Percentiles rank a stretch among this genome's conserved stretches.
Evolutionary conservation across 2,113 vertebrate species (phyloP).

Genomic region (Taxidea taxus): DNA sequence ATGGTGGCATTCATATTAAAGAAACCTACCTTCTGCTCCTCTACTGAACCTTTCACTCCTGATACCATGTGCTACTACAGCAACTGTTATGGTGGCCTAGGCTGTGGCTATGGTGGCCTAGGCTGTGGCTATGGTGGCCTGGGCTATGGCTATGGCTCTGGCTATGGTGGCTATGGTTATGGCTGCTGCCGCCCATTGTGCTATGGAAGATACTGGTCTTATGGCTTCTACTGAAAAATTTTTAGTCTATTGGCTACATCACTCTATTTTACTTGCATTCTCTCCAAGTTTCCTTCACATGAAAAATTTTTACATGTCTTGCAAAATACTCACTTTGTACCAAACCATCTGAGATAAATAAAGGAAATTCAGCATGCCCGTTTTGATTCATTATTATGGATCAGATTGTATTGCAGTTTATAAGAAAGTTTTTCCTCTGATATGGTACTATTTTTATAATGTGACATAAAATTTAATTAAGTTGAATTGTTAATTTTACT

Average conservation of each 20-base stretch:
- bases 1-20: neutral
- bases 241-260: accelerated
- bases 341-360: neutral
- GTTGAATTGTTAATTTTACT: neutral
- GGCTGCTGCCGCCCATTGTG: neutral
- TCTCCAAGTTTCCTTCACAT: neutral
- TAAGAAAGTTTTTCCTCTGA: neutral
- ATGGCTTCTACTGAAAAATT: neutral
- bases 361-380: neutral
- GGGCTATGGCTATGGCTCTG: neutral
- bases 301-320: neutral
- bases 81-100: neutral
- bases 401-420: neutral
- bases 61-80: neutral
- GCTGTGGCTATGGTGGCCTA: neutral
- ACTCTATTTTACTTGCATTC: neutral
- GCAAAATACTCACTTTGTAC: neutral
- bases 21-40: neutral
- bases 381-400: neutral
- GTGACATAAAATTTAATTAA: neutral
- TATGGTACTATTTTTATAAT: neutral
- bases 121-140: neutral
- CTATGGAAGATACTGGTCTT: conserved; percentile 9
- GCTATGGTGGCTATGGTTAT: neutral
- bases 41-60: neutral